Evolutionary conservation across 2,888 invertebrate genomes (phyloP).

Genomic region (Xestia rhomboidea): DNA sequence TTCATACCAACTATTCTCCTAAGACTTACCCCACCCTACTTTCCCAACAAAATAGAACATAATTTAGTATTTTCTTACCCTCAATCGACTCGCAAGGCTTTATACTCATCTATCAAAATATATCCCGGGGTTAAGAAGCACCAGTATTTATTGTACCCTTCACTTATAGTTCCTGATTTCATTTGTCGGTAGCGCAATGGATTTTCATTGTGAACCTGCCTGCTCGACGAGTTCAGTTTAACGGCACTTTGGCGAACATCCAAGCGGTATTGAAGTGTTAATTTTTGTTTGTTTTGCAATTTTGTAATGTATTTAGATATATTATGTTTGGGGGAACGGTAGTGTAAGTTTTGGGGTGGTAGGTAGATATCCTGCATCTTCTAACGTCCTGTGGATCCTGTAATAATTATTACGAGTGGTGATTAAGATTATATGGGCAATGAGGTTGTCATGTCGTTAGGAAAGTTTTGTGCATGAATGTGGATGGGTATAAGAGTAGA

Average conservation of each 20-base stretch:
- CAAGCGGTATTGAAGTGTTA: constrained; percentile 60
- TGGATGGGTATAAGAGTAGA: no score
- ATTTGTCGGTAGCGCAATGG: constrained; percentile 62
- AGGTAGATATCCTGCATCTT: no score
- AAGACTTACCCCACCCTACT: neutral
- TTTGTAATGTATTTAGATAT: constrained; percentile 32
- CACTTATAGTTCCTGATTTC: constrained; percentile 69
- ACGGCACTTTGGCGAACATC: constrained; percentile 56
- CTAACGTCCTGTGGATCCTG: no score
- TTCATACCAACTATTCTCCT: neutral
- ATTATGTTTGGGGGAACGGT: neutral
- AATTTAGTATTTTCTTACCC: constrained; percentile 33
- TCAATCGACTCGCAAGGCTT: neutral
- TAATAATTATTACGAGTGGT: no score
- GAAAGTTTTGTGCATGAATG: no score
- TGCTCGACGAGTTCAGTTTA: constrained; percentile 35
- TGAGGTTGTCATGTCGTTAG: no score
- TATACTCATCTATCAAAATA: constrained; percentile 62
- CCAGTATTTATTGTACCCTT: constrained; percentile 47
- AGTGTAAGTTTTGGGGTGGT: no score
- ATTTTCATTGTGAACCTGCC: constrained; percentile 56
- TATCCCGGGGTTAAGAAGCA: constrained; percentile 40
- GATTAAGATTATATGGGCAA: no score
- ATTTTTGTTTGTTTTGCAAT: constrained; percentile 51
- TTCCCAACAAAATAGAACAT: constrained; percentile 8